Evolutionary conservation across 2,113 vertebrate species (phyloP).

Genomic region (Leptodactylus fuscus): DNA sequence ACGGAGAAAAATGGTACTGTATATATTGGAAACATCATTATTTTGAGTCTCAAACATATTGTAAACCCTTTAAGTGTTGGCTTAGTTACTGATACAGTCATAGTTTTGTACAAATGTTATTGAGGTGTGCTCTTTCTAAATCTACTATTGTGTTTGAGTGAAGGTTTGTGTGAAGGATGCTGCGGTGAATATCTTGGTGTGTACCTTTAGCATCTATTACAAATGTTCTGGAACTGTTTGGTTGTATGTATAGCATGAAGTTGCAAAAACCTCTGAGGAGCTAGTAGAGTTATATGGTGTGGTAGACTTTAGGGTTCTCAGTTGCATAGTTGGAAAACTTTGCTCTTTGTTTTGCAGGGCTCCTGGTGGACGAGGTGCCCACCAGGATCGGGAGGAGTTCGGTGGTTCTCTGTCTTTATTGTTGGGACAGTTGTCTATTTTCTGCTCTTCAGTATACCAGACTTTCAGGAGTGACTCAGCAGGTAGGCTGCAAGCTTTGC

Average conservation of each 20-base stretch:
- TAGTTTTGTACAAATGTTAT: no score
- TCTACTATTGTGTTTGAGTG: background rate
- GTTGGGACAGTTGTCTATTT: conserved; percentile 19
- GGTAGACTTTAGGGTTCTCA: background rate
- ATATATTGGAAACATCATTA: no score
- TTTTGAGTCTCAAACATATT: no score
- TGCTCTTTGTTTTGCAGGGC: conserved; percentile 28
- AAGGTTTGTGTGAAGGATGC: background rate
- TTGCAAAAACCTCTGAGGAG: background rate
- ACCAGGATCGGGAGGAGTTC: conserved; percentile 25
- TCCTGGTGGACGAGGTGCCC: conserved; percentile 20
- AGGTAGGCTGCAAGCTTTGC: conserved; percentile 21
- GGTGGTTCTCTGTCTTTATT: conserved; percentile 23
- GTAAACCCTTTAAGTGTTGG: no score
- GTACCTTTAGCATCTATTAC: background rate
- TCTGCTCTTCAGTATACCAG: conserved; percentile 21
- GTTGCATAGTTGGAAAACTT: conserved; percentile 22
- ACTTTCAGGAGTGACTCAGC: background rate
- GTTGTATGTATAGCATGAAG: background rate
- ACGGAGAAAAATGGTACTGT: no score
- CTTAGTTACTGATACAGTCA: no score
- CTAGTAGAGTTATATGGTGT: background rate
- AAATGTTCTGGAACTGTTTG: background rate
- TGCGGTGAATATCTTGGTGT: background rate
- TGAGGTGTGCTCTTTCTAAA: background rate